These are phyloP conservation scores for Petrocephalus microphthalmus DNA, from an alignment of 2,113 vertebrate genomes.

Conservation along the genomic window DNA sequence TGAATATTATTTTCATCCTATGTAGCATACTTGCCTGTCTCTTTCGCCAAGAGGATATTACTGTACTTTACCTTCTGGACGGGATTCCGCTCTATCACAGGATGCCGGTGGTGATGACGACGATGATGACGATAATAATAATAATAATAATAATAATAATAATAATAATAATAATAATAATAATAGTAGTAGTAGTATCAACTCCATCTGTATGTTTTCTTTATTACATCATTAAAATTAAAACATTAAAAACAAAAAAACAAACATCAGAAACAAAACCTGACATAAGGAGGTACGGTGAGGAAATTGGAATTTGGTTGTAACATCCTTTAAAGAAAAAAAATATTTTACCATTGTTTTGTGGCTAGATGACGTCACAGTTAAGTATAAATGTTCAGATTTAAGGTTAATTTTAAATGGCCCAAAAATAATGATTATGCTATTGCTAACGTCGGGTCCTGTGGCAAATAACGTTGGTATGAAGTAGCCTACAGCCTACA, in stretches of 20 bases:
- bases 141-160: neutral
- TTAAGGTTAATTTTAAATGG: neutral
- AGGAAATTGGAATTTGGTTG: neutral
- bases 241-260: too few species aligned
- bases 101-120: neutral
- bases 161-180: too few species aligned
- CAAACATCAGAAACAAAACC: neutral
- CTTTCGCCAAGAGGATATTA: neutral
- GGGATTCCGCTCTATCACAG: neutral
- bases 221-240: neutral
- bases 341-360: neutral
- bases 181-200: neutral
- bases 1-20: neutral
- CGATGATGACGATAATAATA: neutral
- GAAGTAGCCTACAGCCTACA: neutral
- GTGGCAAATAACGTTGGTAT: neutral
- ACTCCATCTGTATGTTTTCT: neutral
- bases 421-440: neutral
- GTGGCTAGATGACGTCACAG: neutral
- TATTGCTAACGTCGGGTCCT: neutral
- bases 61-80: neutral
- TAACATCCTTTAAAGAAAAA: neutral
- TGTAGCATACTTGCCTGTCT: neutral
- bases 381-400: neutral
- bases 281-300: neutral